Percentiles rank a stretch among this genome's conserved stretches.
Conservation (phyloP, 2,888 invertebrate species). For the Aromia moschata region DNA sequence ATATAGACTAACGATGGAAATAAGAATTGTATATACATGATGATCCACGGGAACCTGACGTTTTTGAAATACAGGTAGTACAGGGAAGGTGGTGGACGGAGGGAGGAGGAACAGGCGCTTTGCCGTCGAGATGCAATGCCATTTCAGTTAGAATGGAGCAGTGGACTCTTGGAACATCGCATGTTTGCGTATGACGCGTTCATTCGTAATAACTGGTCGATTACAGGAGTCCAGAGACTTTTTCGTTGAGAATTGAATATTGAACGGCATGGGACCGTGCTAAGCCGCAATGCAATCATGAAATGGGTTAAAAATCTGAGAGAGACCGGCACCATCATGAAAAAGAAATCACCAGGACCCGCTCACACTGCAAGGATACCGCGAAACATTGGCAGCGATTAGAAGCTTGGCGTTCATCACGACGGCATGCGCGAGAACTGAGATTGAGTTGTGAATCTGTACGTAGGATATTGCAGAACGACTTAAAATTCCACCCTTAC, state of each 20-base stretch:
- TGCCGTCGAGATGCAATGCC: neutral
- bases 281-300: neutral
- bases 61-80: neutral
- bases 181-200: slow-evolving; percentile 32
- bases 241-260: slow-evolving; percentile 32
- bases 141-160: slow-evolving; percentile 22
- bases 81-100: neutral
- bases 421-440: neutral
- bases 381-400: slow-evolving; percentile 3
- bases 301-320: slow-evolving; percentile 1
- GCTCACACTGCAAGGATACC: slow-evolving; percentile 4
- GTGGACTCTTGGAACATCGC: slow-evolving; percentile 34
- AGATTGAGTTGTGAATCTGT: slow-evolving; percentile 1
- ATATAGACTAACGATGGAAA: too few relatives aligned
- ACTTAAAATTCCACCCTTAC: neutral
- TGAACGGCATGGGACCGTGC: slow-evolving; percentile 1
- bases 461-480: neutral
- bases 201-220: slow-evolving; percentile 28
- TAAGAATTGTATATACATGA: neutral
- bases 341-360: slow-evolving; percentile 6
- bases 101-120: neutral
- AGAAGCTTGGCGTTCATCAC: slow-evolving; percentile 1
- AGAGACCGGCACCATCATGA: neutral
- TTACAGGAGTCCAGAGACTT: slow-evolving; percentile 27
- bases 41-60: neutral